Evolutionary conservation across 2,888 invertebrate species (phyloP), one percentile per base, ranked within the genome.

Genomic region (Neocrepidodera transversa): DNA sequence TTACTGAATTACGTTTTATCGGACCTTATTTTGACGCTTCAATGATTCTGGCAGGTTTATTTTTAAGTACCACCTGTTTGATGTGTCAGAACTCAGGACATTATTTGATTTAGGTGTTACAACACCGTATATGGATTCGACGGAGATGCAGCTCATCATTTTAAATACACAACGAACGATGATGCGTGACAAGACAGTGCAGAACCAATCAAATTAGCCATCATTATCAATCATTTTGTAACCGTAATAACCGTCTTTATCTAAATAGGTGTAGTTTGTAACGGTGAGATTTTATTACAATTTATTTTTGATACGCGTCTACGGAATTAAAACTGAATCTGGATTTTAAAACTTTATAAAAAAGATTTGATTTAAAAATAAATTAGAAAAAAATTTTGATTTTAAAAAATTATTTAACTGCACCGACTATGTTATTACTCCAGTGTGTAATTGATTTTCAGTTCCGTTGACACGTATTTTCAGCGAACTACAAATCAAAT

Each of bases 211-310:
- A 16, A 52, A 52, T 52, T 52, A 30, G 51, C 51, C 16, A 40
- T 40, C 42, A 28, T 52, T 52, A 52, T 52, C 51, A 52, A 52
- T 52, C 51, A 52, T 40, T 52, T 42, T 42, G 30, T 52, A 40
- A 52, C 51, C 42, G 51, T 52, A 40, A 52, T 52, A 40, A 45
- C 45, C 45, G 45, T 45, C 26, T 45, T 45, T 26, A 45, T 14
- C 11, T 17, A 10, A 40, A 42, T 35, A 42, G 5, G 40, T 28
- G 30, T 23, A 40, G 23, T 42, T 40, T 42, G 28, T 52, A 52
- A 42, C 51, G 42, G 28, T 28, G 14, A n/a, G 17, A 42, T 40
- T 40, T 40, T 40, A 23, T 52, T 50, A 50, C 16, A 49, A 36
- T 42, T 42, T 42, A n/a, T 45, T 45, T 45, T 23, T 28, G 16